Percentiles rank a stretch among this genome's conserved stretches.
These are phyloP conservation scores for Pseudoips prasinana DNA, from an alignment of 2,888 invertebrate genomes.

Conservation along the genomic window DNA sequence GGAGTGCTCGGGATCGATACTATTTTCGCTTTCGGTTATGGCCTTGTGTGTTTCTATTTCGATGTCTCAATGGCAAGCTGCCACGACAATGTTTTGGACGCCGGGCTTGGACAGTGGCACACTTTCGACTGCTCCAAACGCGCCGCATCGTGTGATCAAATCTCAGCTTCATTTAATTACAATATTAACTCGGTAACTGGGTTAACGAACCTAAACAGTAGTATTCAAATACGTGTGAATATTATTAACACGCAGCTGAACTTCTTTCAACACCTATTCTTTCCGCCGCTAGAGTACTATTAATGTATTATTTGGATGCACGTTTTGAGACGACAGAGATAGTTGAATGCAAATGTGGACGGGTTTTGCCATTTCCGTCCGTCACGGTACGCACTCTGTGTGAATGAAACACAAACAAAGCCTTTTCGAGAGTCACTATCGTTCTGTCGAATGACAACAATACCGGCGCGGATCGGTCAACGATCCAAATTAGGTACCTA, in stretches of 20 bases:
- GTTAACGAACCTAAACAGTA: slow-evolving; percentile 76
- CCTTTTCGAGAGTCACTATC: slow-evolving; percentile 58
- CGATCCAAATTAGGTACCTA: slow-evolving; percentile 52
- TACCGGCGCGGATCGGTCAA: slow-evolving; percentile 61
- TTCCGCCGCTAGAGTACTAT: slow-evolving; percentile 37
- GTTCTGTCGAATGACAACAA: slow-evolving; percentile 67
- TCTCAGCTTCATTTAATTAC: slow-evolving; percentile 60
- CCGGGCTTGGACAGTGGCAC: slow-evolving; percentile 49
- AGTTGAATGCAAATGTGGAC: slow-evolving; percentile 55
- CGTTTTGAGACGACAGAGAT: slow-evolving; percentile 37
- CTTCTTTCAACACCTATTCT: slow-evolving; percentile 62
- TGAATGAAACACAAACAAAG: slow-evolving; percentile 72
- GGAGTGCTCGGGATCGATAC: slow-evolving; percentile 42
- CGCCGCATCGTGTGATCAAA: slow-evolving; percentile 45
- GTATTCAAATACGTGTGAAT: slow-evolving; percentile 67
- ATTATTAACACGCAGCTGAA: slow-evolving; percentile 43
- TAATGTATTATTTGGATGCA: slow-evolving; percentile 38
- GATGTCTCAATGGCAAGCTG: slow-evolving; percentile 61
- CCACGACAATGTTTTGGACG: slow-evolving; percentile 68
- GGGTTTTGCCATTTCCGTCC: slow-evolving; percentile 68
- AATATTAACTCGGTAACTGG: slow-evolving; percentile 71
- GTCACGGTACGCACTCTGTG: slow-evolving; percentile 70
- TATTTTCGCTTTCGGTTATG: slow-evolving; percentile 69
- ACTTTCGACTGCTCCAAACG: slow-evolving; percentile 55
- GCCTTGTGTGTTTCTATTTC: slow-evolving; percentile 71